Evolutionary conservation across 2,888 invertebrate genomes (phyloP).

Genomic region (Lepidocyrtinus sp.): DNA sequence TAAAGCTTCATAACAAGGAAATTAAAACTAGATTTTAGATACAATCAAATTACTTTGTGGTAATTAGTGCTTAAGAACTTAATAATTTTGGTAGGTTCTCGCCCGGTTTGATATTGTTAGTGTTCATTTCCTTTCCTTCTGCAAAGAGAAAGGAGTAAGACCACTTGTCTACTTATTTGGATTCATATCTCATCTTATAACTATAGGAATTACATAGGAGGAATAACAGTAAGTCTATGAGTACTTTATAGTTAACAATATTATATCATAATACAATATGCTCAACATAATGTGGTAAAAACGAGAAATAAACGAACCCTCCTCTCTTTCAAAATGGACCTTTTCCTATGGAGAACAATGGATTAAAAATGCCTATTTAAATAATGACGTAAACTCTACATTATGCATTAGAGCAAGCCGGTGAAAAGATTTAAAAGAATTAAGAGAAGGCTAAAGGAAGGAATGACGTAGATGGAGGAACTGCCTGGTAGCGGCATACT

Average conservation of each 20-base stretch:
- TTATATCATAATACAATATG: not conserved
- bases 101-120: conserved; percentile 19
- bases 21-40: not conserved
- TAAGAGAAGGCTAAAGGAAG: conserved; percentile 59
- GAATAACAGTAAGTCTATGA: not conserved
- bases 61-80: not conserved
- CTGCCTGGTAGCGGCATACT: conserved; percentile 35
- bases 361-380: not conserved
- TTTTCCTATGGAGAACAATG: not conserved
- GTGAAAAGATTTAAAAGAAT: conserved; percentile 43
- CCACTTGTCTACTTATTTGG: not conserved
- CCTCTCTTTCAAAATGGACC: not conserved
- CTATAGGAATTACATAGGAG: not conserved
- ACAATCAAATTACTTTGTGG: not conserved
- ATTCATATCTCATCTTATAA: not conserved
- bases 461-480: conserved; percentile 48
- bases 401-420: conserved; percentile 52
- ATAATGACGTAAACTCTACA: conserved; percentile 24
- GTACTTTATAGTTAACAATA: not conserved
- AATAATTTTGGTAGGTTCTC: conserved; percentile 30
- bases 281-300: not conserved
- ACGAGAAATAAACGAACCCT: not conserved
- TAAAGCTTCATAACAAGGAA: conserved; percentile 42
- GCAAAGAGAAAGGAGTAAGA: not conserved
- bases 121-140: not conserved